phyloP scores from a whole-genome alignment of 2,113 vertebrate genomes.

The Phrynosoma blainvillii region DNA sequence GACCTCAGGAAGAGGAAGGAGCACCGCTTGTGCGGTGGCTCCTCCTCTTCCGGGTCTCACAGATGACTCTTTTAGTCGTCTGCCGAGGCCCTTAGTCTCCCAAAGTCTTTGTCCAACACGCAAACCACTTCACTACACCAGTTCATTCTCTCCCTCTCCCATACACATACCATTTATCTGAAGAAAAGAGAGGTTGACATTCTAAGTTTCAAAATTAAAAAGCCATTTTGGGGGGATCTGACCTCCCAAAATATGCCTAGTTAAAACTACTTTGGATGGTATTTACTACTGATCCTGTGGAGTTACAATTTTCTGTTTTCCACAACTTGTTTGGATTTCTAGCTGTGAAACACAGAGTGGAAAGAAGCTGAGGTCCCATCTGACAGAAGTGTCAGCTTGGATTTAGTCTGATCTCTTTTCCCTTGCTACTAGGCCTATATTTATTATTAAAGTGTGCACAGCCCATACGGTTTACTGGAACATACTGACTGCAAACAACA shows the following conservation, averaged over 20 bases:
- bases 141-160: too few relatives aligned
- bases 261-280: conserved; percentile 28
- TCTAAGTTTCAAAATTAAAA: conserved; percentile 26
- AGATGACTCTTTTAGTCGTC: too few relatives aligned
- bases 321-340: conserved; percentile 44
- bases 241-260: conserved; percentile 27
- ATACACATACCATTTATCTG: conserved; percentile 10
- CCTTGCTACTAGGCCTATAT: conserved; percentile 58
- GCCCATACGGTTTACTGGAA: conserved; percentile 68
- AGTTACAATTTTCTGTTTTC: conserved; percentile 51
- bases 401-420: conserved; percentile 71
- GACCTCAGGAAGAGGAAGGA: too few relatives aligned
- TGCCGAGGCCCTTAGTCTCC: too few relatives aligned
- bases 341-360: conserved; percentile 51
- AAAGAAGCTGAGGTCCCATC: conserved; percentile 67
- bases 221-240: conserved; percentile 24
- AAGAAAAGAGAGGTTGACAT: conserved; percentile 43
- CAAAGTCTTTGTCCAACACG: too few relatives aligned
- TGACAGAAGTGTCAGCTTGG: conserved; percentile 67
- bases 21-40: too few relatives aligned
- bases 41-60: too few relatives aligned
- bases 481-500: conserved; percentile 68
- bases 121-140: too few relatives aligned
- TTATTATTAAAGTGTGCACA: conserved; percentile 64
- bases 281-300: conserved; percentile 31